Evolutionary conservation across 1,140 invertebrate species (phyloP), one percentile per base, ranked within the genome.

Genomic region (Lepidostoma basale): DNA sequence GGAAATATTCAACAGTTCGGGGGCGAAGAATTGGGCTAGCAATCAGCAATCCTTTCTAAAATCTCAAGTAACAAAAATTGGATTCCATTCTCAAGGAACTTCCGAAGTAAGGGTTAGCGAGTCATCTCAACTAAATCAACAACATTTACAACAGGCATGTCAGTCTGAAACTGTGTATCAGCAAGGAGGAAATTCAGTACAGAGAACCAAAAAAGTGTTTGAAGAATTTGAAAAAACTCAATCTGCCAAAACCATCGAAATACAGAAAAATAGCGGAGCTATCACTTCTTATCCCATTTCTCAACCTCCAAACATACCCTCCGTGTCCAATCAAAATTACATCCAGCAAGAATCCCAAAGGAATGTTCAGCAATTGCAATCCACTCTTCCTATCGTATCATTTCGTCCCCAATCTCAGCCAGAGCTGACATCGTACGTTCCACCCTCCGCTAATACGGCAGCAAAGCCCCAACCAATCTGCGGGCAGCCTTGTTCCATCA

Each of bases 181-280:
- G 72, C 79, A 84, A 73, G 86, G 85, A 20, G 79, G 79, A 59
- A 84, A 80, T 4, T 86, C 85, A 56, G 81, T 88, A 25, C 85
- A 88, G 70, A 81, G 84, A 8, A 85, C 84, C n/a, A 85, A 81
- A 75, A 84, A 84, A 73, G 85, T 87, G 3, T 87, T 83, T 70
- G 86, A 89, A 78, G 86, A 88, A 75, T 88, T 80, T 72, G 86
- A 88, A 77, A 81, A 82, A 30, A 83, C 82, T 18, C 85, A 87
- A 74, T 86, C 85, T 26, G 85, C 86, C 56, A 86, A 85, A 77
- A 82, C 84, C 33, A 81, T 88, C 52, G 85, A 88, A 77, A 88
- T 88, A 22, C 79, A 83, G 72, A 85, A 40, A 52, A 54, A 56
- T 30, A 25, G 36, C 10, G 66, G 54, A 26, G 56, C 62, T 18